Percentiles rank a stretch among this genome's conserved stretches.
phyloP scores from a whole-genome alignment of 2,113 vertebrate genomes.

The Calidris pygmaea region DNA sequence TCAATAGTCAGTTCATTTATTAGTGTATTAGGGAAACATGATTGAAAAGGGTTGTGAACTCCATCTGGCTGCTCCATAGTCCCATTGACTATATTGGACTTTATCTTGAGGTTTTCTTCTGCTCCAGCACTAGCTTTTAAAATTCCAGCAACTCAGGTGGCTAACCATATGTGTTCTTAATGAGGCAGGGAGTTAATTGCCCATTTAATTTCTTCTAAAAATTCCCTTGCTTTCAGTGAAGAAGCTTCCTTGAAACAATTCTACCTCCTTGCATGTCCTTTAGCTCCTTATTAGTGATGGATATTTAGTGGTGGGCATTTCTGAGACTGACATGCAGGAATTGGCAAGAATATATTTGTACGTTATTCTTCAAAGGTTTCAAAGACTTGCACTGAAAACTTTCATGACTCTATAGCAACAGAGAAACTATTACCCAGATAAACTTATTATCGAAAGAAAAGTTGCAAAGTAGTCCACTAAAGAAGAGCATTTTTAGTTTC shows the following conservation, averaged over 20 bases:
- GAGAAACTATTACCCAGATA: neutral
- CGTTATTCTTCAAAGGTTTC: neutral
- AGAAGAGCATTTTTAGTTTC: neutral
- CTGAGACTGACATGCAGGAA: neutral
- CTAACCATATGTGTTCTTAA: conserved; percentile 51
- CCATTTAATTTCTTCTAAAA: conserved; percentile 32
- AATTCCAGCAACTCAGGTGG: conserved; percentile 41
- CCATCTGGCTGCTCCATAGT: neutral
- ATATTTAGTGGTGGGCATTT: neutral
- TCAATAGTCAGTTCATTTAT: neutral
- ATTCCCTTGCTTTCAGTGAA: neutral
- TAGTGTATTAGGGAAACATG: neutral
- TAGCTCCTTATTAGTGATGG: neutral
- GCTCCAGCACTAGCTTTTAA: conserved; percentile 12
- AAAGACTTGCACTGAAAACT: neutral
- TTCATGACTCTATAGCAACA: neutral
- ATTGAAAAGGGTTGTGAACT: neutral
- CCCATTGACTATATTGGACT: neutral
- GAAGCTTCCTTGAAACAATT: conserved; percentile 4
- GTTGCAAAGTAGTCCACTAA: neutral
- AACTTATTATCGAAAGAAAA: neutral
- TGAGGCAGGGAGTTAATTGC: conserved; percentile 47
- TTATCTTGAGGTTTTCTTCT: conserved; percentile 28
- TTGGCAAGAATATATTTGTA: neutral
- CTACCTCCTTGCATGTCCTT: neutral